These are phyloP conservation scores for Lepidurus packardi DNA, from an alignment of 1,140 invertebrate genomes.

Conservation along the genomic window DNA sequence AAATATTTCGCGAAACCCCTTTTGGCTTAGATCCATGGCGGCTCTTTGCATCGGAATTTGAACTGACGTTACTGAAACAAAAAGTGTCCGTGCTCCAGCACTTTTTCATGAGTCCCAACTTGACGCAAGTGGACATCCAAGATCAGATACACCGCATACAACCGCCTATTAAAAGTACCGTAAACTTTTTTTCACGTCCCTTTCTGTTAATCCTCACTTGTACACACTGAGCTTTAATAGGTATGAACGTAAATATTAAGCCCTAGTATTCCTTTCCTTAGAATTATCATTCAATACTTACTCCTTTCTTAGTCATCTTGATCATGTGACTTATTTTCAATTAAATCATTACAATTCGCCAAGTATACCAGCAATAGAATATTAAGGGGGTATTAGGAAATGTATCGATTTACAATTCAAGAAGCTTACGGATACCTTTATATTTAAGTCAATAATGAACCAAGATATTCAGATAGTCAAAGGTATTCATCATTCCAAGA, in stretches of 20 bases:
- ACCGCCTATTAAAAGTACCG: not conserved
- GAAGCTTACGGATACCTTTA: no score
- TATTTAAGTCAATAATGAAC: no score
- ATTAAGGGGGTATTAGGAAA: not conserved
- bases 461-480: no score
- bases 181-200: not conserved
- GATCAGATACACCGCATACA: not conserved
- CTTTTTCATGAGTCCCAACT: not conserved
- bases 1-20: not conserved
- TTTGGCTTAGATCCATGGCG: constrained; percentile 13
- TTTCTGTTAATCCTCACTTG: no score
- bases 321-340: no score
- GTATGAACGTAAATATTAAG: no score
- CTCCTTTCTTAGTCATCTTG: no score
- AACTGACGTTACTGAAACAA: not conserved
- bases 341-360: not conserved
- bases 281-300: no score
- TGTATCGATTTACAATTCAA: no score
- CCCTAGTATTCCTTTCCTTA: no score
- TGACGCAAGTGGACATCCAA: not conserved
- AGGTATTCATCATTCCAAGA: not conserved
- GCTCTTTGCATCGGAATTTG: not conserved
- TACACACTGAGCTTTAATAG: no score
- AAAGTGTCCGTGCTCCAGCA: not conserved
- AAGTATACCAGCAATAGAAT: not conserved